Evolutionary conservation across 2,888 invertebrate species (phyloP).

Genomic region (Lepidocyrtinus sp.): DNA sequence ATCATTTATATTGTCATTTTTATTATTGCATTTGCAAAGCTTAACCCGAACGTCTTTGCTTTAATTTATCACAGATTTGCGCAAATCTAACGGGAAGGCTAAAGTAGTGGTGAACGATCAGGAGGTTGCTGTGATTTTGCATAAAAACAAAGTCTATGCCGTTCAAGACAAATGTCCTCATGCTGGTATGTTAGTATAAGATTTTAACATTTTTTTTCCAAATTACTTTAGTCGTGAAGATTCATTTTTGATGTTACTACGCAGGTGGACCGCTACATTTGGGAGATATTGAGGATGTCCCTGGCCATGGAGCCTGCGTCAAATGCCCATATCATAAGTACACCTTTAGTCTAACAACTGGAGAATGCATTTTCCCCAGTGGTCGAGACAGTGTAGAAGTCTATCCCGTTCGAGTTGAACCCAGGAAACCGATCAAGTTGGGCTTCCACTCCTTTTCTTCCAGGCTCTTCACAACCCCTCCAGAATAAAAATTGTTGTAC

Average conservation of each 20-base stretch:
- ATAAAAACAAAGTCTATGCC: conserved; percentile 59
- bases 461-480: conserved; percentile 44
- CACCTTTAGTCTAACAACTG: conserved; percentile 64
- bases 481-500: conserved; percentile 28
- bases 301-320: conserved; percentile 59
- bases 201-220: not conserved
- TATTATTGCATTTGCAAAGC: too few relatives aligned
- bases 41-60: too few relatives aligned
- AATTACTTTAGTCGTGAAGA: not conserved
- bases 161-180: conserved; percentile 67
- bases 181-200: conserved; percentile 50
- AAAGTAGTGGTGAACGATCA: conserved; percentile 63
- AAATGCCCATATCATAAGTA: conserved; percentile 68
- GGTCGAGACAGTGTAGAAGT: conserved; percentile 41
- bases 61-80: conserved; percentile 43
- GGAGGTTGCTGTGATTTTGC: conserved; percentile 60
- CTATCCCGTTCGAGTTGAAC: conserved; percentile 58
- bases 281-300: conserved; percentile 67
- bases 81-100: conserved; percentile 45
- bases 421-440: conserved; percentile 49
- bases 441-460: too few relatives aligned
- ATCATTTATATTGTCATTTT: too few relatives aligned
- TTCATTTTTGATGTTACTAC: not conserved
- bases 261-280: conserved; percentile 62
- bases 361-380: conserved; percentile 62